These are phyloP conservation scores for Stegodyphus mimosarum DNA, from an alignment of 1,140 invertebrate genomes.

Conservation along the genomic window DNA sequence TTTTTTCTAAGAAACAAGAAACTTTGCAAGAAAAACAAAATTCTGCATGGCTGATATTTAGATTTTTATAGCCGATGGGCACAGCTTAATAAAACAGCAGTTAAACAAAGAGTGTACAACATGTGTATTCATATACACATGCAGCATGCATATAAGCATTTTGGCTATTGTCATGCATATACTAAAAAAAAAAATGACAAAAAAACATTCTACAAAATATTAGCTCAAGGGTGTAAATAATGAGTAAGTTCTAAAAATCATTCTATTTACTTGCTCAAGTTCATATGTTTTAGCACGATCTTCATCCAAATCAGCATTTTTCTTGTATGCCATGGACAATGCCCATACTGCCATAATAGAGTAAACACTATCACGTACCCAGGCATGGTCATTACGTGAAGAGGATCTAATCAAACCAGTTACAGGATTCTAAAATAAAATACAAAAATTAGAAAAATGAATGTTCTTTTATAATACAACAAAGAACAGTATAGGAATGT, in stretches of 20 bases:
- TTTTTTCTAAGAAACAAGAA: no score
- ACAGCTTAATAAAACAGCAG: no score
- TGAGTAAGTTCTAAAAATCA: background rate
- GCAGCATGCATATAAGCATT: no score
- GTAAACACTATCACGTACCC: slow-evolving; percentile 99
- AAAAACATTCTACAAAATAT: no score
- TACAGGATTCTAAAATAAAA: slow-evolving; percentile 81
- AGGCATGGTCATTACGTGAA: slow-evolving; percentile 87
- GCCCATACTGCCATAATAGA: slow-evolving; percentile 98
- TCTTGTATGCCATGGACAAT: slow-evolving; percentile 97
- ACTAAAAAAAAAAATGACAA: no score
- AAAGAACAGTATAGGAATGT: no score
- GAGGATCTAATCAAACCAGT: slow-evolving; percentile 91
- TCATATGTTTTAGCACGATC: slow-evolving; percentile 98
- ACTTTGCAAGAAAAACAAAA: no score
- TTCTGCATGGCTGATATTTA: no score
- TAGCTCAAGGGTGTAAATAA: background rate
- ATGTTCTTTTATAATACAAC: background rate
- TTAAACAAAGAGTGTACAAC: no score
- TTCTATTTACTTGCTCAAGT: slow-evolving; percentile 80
- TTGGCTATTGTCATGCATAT: no score
- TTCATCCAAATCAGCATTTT: slow-evolving; percentile 95
- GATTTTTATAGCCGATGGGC: no score
- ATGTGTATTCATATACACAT: no score
- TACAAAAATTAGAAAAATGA: background rate